phyloP scores from a whole-genome alignment of 2,888 invertebrate species.

The Drosophila paucipuncta region DNA sequence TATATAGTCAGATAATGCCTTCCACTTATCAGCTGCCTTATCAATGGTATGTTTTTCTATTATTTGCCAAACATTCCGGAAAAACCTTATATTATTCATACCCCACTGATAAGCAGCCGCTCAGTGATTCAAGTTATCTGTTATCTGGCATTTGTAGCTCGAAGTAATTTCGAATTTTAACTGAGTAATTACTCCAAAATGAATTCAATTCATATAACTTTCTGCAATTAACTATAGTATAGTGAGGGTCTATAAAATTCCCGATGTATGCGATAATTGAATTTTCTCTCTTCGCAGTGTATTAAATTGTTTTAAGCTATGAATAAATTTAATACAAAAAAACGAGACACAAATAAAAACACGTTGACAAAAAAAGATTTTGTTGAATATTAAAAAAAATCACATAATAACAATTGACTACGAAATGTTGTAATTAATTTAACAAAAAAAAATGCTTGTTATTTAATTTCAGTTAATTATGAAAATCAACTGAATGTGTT shows the following conservation, averaged over 20 bases:
- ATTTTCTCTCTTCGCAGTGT: no score
- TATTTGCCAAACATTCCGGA: conserved; percentile 4
- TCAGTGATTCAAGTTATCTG: no score
- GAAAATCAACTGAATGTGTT: not conserved
- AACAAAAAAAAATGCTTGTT: not conserved
- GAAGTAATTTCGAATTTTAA: not conserved
- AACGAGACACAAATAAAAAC: no score
- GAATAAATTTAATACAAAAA: no score
- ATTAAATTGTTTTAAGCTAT: no score
- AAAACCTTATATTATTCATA: not conserved
- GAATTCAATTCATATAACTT: not conserved
- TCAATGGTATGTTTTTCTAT: not conserved
- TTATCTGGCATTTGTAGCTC: not conserved
- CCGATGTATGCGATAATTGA: no score
- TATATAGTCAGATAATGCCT: not conserved
- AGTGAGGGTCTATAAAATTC: no score
- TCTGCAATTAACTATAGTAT: no score
- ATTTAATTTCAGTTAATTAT: not conserved
- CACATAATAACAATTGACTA: not conserved
- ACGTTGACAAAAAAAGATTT: not conserved
- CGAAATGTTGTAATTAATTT: not conserved
- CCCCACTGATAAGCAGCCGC: no score
- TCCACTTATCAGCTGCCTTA: conserved; percentile 4
- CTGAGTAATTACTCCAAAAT: not conserved
- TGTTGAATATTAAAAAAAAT: not conserved